Base-by-base conservation (phyloP, 2,113 vertebrate species). In the Cichladusa arquata region DNA sequence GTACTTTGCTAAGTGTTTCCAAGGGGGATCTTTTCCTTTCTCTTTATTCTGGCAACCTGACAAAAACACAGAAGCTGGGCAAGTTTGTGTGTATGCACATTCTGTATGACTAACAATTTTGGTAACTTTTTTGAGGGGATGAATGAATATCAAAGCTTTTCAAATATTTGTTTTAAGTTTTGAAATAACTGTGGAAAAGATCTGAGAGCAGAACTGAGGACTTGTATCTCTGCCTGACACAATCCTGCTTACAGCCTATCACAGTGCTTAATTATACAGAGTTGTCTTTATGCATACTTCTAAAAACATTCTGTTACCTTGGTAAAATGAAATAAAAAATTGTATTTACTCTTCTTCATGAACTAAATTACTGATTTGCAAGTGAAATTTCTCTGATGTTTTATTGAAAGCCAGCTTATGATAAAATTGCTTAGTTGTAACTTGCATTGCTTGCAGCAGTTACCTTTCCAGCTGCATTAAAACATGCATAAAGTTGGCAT, bases 121-220 rank as follows among this genome's bases (percentile, higher is more conserved):
- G 53, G 9, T 61, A 56, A 40, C n/a, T 67, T 58, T 47, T 42
- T 61, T 62, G 48, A 51, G 36, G 11, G 45, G 26, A 25, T 74
- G 56, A 91, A 44, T 67, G 36, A 45, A 57, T 78, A 67, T 66
- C 29, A 93, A 87, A 61, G 47, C 8, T 76, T 92, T 87, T 87
- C 19, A 79, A 88, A 57, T 53, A 36, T 28, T 81, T 50, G 12
- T 17, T 36, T 66, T 50, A 61, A 57, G 25, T 86, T 86, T 92
- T 67, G 19, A 67, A 79, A 19, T 53, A 81, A n/a, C 24, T 22
- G 6, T 65, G 36, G 53, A 61, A 67, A 12, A 64, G 36, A 69
- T 56, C 60, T 79, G 69, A 92, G 45, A 61, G 42, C 17, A 81
- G 26, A 69, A 76, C 25, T 64, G 56, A 79, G 18, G 44, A 11